Evolutionary conservation across 2,888 invertebrate genomes (phyloP), one percentile per base, ranked within the genome.

Genomic region (Agrotis exclamationis): DNA sequence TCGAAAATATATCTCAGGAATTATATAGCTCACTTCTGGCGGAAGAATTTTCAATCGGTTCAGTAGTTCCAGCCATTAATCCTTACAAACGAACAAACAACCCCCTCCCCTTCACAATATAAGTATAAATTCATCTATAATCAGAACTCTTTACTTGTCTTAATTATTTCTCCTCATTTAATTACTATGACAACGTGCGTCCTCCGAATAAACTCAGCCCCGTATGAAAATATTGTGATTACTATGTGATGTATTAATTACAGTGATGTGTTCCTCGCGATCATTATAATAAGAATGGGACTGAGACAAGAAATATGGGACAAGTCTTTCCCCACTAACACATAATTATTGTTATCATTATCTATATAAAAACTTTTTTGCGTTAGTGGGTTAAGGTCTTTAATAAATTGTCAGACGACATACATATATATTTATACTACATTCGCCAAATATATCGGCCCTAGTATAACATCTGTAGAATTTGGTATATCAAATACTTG

Each of bases 141-240:
- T 28, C 28, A 28, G 28, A 5, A 28, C 28, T 28, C 28, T 28
- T 28, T 28, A 28, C 28, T 28, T 5, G 28, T 5, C 28, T 28
- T 28, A 5, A 28, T 13, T 48, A 64, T 53, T 50, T 44, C 0
- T 47, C 28, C 45, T 47, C 13, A 24, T 33, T 24, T 2, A 56
- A 28, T 57, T 70, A 60, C 53, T 74, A 70, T 67, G 85, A 86
- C 86, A 87, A 79, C 85, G 79, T 83, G 74, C 71, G 74, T 56
- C 67, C 77, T 80, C 79, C 75, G 69, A 83, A 81, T 65, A 80
- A 86, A 84, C 80, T 87, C 89, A 89, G 89, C 89, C 89, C 88
- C 88, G 85, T 81, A 77, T 62, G 65, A 60, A 81, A 74, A 74
- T 3, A 51, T 70, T 82, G 81, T 87, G 85, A 84, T 86, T 70